phyloP scores from a whole-genome alignment of 2,113 vertebrate genomes.

The Cyanoramphus novaezelandiae region DNA sequence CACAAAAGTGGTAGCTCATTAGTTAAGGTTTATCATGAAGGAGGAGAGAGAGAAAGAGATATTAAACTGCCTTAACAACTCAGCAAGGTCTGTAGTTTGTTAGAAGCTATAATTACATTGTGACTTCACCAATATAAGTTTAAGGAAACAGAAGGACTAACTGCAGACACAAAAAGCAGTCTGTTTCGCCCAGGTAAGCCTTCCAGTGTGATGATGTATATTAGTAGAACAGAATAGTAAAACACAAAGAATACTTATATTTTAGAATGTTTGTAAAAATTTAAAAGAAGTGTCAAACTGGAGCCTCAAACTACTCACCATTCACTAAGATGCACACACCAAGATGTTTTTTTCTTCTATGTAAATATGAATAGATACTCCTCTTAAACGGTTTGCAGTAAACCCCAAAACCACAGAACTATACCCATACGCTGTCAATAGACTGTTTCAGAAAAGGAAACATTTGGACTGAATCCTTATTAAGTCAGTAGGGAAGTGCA shows the following conservation, averaged over 20 bases:
- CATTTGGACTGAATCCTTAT: neutral
- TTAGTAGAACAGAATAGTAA: neutral
- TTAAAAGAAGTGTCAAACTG: neutral
- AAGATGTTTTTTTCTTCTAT: neutral
- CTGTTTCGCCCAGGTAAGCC: neutral
- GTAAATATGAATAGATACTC: neutral
- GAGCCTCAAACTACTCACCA: neutral
- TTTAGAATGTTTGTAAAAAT: neutral
- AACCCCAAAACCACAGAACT: neutral
- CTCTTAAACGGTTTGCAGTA: neutral
- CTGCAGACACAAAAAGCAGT: neutral
- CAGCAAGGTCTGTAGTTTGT: neutral
- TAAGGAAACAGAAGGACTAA: neutral
- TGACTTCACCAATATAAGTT: neutral
- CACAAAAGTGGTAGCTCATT: neutral
- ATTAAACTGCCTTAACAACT: neutral
- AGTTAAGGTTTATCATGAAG: neutral
- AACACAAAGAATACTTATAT: neutral
- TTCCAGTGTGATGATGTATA: neutral
- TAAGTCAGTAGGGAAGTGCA: neutral
- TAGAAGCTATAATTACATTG: neutral
- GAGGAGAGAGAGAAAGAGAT: neutral
- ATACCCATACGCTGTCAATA: neutral
- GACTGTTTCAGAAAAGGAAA: neutral
- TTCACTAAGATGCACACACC: neutral